Evolutionary conservation across 2,797 vertebrate genomes (phyloP).

Genomic region (Syndactyla subalaris): DNA sequence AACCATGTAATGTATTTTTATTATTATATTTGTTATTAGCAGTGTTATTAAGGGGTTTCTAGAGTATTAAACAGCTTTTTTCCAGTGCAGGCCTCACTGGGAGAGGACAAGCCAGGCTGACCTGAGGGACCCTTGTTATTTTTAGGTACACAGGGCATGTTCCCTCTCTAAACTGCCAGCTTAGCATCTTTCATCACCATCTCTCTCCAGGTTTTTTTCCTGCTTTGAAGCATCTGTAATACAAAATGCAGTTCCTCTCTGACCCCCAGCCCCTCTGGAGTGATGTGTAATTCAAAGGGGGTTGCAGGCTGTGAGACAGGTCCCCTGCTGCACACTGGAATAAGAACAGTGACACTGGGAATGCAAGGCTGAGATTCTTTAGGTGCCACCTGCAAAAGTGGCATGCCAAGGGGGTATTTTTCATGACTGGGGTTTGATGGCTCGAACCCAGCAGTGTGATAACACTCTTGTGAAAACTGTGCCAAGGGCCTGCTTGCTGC

Average conservation of each 20-base stretch:
- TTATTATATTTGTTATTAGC: background rate
- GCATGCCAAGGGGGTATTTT: background rate
- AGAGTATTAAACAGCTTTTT: background rate
- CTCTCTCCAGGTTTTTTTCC: background rate
- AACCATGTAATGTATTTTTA: rapidly evolving
- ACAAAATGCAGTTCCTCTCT: background rate
- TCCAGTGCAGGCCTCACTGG: background rate
- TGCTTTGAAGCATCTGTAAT: background rate
- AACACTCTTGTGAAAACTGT: background rate
- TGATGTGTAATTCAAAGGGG: background rate
- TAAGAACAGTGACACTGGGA: background rate
- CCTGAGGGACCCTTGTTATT: background rate
- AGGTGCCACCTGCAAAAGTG: background rate
- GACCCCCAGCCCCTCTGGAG: background rate
- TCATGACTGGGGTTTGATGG: background rate
- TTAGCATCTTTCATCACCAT: background rate
- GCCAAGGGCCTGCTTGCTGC: background rate
- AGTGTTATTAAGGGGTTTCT: background rate
- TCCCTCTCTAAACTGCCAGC: background rate
- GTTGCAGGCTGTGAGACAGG: background rate
- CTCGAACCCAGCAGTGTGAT: background rate
- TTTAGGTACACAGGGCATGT: background rate
- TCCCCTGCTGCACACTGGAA: background rate
- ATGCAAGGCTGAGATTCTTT: background rate
- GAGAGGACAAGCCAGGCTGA: background rate